Evolutionary conservation across 1,140 invertebrate species (phyloP).

Genomic region (Micrasema longulum): DNA sequence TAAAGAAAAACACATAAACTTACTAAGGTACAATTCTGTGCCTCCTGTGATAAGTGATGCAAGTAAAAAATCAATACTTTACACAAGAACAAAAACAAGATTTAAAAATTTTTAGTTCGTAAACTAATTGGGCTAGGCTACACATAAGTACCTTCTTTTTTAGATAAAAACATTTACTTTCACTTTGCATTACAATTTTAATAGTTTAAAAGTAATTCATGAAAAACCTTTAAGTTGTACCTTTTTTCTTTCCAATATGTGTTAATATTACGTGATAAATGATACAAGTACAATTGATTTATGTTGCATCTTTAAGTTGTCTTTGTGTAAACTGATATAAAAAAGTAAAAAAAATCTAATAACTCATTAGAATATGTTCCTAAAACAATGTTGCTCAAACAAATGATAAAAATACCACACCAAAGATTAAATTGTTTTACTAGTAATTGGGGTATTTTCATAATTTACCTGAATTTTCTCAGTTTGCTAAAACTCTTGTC

Average conservation of each 20-base stretch:
- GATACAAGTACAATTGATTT: slow-evolving; percentile 1
- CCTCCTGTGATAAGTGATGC: slow-evolving; percentile 1
- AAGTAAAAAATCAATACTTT: slow-evolving; percentile 9
- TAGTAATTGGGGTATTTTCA: too few species aligned
- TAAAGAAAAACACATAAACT: too few species aligned
- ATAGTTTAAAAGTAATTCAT: slow-evolving; percentile 5
- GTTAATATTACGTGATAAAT: slow-evolving; percentile 2
- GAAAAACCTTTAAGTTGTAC: slow-evolving; percentile 1
- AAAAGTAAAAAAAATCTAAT: too few species aligned
- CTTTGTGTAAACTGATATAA: slow-evolving; percentile 14
- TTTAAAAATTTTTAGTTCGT: slow-evolving; percentile 8
- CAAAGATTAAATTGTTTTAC: too few species aligned
- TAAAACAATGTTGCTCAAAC: too few species aligned
- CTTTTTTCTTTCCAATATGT: neutral
- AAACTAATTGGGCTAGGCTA: neutral
- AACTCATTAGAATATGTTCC: too few species aligned
- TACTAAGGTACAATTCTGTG: too few species aligned
- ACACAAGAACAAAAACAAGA: slow-evolving; percentile 1
- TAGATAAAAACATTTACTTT: slow-evolving; percentile 6
- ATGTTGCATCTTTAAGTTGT: slow-evolving; percentile 5
- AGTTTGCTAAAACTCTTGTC: too few species aligned
- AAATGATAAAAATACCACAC: too few species aligned
- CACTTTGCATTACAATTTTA: neutral
- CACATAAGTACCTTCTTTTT: slow-evolving; percentile 5
- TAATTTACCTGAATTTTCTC: too few species aligned